Evolutionary conservation across 2,797 vertebrate genomes (phyloP), one percentile per base, ranked within the genome.

Genomic region (Mallotus villosus): DNA sequence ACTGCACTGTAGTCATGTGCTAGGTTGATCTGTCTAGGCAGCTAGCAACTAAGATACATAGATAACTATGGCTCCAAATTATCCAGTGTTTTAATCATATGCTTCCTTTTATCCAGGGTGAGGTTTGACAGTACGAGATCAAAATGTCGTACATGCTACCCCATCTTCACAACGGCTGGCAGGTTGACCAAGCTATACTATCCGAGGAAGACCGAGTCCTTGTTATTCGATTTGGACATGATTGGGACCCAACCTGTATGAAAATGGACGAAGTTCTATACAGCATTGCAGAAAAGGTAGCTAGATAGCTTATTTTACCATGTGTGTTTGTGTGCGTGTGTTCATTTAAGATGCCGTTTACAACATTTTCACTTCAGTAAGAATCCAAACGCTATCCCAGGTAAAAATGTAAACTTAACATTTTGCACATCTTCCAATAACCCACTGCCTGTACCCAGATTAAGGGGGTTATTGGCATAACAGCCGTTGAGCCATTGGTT

Each of bases 161-260:
- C 2, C 98, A 99, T 88, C 91, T 99, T 61, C 98, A 99, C 85
- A 99, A 99, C 49, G 97, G 97, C 86, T 99, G 98, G 98, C 98
- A 99, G 81, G 98, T 98, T 5, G 98, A 99, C 87, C 98, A 99
- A 87, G 97, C 97, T 85, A 99, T 99, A 78, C 92, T 99, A 17
- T 99, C 98, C 0, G 98, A 99, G 71, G 98, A 99, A 84, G 98
- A 99, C 88, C 92, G 97, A 0, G 97, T 96, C 0, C 92, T 99
- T 0, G 97, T 99, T n/a, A 99, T 97, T 73, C 93, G 98, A 16
- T 99, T 99, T 49, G 98, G 98, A 2, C 97, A 99, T 77, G 97
- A 99, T 82, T 99, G 98, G 98, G 98, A 99, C 84, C 98, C 97
- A 0, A 99, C 97, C 0, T 99, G 98, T 70, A 99, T 99, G 97